These are phyloP conservation scores for Artibeus lituratus DNA, from an alignment of 2,797 vertebrate species.

Conservation along the genomic window DNA sequence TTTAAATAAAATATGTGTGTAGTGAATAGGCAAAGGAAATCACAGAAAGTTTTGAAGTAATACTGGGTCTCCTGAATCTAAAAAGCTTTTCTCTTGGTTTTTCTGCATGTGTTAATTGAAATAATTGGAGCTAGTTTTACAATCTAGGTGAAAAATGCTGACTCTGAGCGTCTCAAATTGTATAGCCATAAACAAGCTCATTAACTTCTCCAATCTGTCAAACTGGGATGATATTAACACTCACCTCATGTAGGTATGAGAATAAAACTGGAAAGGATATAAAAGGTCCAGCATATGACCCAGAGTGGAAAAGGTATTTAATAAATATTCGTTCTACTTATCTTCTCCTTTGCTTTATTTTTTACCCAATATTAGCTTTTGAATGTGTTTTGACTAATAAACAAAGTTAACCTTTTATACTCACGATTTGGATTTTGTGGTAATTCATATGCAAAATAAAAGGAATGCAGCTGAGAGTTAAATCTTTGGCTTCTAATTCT, in stretches of 20 bases:
- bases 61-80: not conserved
- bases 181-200: not conserved
- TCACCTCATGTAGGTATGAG: not conserved
- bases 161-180: not conserved
- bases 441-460: conserved; percentile 1
- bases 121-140: not conserved
- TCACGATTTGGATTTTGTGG: not conserved
- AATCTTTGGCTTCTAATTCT: not conserved
- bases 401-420: not conserved
- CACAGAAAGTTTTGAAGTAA: not conserved
- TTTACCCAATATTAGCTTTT: not conserved
- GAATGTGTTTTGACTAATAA: conserved; percentile 12
- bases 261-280: not conserved
- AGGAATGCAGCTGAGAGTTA: not conserved
- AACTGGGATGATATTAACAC: not conserved
- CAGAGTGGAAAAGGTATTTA: not conserved
- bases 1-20: not conserved
- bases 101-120: not conserved
- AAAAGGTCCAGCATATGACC: not conserved
- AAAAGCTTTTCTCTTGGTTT: not conserved
- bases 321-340: not conserved
- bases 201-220: not conserved
- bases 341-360: not conserved
- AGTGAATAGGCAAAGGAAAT: not conserved
- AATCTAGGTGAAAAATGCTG: conserved; percentile 1